Evolutionary conservation across 2,888 invertebrate genomes (phyloP), one percentile per base, ranked within the genome.

Genomic region (Ornithoptera alexandrae): DNA sequence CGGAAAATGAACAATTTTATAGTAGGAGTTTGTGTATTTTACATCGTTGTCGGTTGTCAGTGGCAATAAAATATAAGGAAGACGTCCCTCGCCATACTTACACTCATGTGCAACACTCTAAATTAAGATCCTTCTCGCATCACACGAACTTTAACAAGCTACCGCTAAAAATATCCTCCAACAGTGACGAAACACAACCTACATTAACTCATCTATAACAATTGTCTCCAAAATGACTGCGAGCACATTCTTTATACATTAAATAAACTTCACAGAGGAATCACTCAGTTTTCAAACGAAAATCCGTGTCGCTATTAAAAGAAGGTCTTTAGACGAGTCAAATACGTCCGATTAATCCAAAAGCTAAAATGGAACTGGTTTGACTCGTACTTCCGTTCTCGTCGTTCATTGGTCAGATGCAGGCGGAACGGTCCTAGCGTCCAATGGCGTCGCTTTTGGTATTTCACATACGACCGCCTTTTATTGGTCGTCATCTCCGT

Each of bases 311-410:
- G 46, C 24, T 36, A 15, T 39, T 62, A 22, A 66, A 66, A 66
- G 58, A 62, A 57, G 22, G 58, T 36, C 22, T 62, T 62, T 57
- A 10, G 7, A n/a, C 20, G 59, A 58, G 65, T 18, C 18, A 57
- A 57, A 58, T 57, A 65, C 91, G 89, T 88, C 86, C 85, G 75
- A 82, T 80, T 82, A 72, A 71, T 74, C 68, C 80, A 81, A 79
- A 72, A 77, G 82, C 85, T 78, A 88, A 90, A 89, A 89, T 90
- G 88, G 88, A 89, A 92, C 92, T 92, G 86, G 90, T 90, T 90
- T 89, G 83, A 85, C 83, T 81, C 78, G 79, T 58, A 87, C 87
- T 85, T 86, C 85, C 86, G 83, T 83, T 84, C 81, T 74, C 71
- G 72, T 58, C 72, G 79, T 73, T 78, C 82, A 92, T 92, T 92